These are phyloP conservation scores for Amblyopsis rosae DNA, from an alignment of 2,113 vertebrate species.

Conservation along the genomic window DNA sequence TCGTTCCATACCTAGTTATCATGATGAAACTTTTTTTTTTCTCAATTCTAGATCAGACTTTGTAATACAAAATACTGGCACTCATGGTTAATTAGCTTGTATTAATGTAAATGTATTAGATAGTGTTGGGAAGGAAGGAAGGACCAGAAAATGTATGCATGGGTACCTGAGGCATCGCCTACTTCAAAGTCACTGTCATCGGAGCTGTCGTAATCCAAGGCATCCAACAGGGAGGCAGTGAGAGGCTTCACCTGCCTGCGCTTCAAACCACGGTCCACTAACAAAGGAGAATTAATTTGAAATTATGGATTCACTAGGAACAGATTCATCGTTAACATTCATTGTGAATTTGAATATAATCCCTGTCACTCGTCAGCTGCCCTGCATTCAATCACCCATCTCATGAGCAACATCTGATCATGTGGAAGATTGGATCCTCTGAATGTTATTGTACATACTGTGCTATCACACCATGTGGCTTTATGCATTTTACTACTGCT, in stretches of 20 bases:
- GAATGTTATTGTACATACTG: not conserved
- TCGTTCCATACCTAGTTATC: too few species aligned
- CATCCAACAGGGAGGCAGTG: constrained; percentile 94
- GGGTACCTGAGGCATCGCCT: constrained; percentile 94
- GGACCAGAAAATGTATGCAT: not conserved
- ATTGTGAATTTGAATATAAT: not conserved
- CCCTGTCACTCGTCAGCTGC: not conserved
- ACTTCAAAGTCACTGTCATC: constrained; percentile 99
- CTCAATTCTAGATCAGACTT: too few species aligned
- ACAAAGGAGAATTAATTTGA: constrained; percentile 19
- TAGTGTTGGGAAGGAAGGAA: too few species aligned
- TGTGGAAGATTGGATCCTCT: not conserved
- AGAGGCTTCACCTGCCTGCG: constrained; percentile 97
- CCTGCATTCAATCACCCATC: not conserved
- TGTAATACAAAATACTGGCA: too few species aligned
- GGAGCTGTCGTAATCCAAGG: constrained; percentile 98
- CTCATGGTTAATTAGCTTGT: too few species aligned
- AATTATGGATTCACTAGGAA: not conserved
- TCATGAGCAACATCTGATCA: too few species aligned
- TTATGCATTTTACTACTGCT: not conserved
- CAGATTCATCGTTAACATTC: not conserved
- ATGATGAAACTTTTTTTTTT: too few species aligned
- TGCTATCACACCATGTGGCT: not conserved
- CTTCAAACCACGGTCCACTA: constrained; percentile 96
- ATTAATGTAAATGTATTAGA: not conserved